Evolutionary conservation across 2,797 vertebrate genomes (phyloP).

Genomic region (Eulemur rubriventer): DNA sequence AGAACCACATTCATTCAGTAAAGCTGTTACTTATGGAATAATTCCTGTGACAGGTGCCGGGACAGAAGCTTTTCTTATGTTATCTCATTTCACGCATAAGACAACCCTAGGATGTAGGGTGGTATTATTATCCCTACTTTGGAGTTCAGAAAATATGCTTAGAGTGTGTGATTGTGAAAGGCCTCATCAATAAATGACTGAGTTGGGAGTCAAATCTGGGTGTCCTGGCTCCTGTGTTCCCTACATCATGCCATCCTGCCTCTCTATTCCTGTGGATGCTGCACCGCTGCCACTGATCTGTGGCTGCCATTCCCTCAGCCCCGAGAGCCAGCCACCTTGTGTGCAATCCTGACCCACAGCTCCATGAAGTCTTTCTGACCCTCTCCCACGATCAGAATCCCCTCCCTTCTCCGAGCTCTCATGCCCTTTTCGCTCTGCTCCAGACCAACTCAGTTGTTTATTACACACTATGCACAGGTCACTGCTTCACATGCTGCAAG

Average conservation of each 20-base stretch:
- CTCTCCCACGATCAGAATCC: background rate
- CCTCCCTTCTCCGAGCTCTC: background rate
- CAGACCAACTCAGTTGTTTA: background rate
- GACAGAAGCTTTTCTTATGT: background rate
- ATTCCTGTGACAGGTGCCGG: background rate
- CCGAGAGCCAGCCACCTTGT: background rate
- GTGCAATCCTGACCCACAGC: background rate
- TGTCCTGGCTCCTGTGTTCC: background rate
- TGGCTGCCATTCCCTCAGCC: background rate
- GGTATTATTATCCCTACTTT: background rate
- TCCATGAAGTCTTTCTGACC: background rate
- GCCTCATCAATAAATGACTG: background rate
- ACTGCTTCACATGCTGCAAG: background rate
- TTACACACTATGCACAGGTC: background rate
- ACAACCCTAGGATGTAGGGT: background rate
- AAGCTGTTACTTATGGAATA: background rate
- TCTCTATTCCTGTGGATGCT: background rate
- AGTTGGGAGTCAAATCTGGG: background rate
- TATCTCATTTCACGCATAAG: background rate
- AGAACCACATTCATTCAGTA: background rate
- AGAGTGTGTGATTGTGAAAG: background rate
- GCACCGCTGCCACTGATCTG: no score
- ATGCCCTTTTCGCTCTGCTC: background rate
- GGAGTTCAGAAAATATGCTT: conserved; percentile 16
- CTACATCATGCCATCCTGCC: fast-evolving